Conservation (phyloP, 92 coral and sea anemone species). For the Pocillopora grandis region DNA sequence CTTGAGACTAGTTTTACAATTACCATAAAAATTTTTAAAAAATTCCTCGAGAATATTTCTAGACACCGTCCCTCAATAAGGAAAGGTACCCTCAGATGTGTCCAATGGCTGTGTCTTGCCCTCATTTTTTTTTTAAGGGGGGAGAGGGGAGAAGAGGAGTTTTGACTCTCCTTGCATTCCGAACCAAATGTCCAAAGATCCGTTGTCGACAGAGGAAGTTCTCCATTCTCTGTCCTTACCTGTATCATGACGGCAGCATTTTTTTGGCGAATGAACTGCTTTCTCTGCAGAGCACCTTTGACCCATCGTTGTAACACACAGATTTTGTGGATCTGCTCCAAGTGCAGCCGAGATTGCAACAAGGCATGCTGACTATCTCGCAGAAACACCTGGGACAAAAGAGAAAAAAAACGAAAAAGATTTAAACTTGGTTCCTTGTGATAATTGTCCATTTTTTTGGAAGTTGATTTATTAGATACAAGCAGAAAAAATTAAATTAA, state of each 20-base stretch:
- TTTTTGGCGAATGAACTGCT: conserved; percentile 80
- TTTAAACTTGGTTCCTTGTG: no score
- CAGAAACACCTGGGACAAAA: conserved; percentile 70
- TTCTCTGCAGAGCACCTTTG: conserved; percentile 76
- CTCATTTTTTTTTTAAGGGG: background rate
- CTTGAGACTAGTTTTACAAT: background rate
- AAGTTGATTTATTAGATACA: no score
- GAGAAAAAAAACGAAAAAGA: background rate
- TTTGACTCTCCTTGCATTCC: background rate
- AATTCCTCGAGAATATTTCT: no score
- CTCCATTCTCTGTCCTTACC: conserved; percentile 38
- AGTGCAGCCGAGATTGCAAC: conserved; percentile 74
- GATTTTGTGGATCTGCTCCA: conserved; percentile 73
- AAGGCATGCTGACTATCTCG: conserved; percentile 90
- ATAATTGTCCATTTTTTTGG: no score
- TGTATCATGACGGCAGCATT: conserved; percentile 83
- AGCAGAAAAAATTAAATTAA: no score
- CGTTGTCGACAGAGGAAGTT: background rate
- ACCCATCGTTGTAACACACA: conserved; percentile 90
- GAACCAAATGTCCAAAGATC: background rate
- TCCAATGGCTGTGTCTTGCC: background rate
- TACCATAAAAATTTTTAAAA: no score
- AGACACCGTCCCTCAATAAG: no score
- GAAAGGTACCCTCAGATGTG: no score
- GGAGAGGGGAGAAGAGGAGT: no score